Conservation (phyloP, 2,888 invertebrate genomes). For the Heteromurus nitidus region DNA sequence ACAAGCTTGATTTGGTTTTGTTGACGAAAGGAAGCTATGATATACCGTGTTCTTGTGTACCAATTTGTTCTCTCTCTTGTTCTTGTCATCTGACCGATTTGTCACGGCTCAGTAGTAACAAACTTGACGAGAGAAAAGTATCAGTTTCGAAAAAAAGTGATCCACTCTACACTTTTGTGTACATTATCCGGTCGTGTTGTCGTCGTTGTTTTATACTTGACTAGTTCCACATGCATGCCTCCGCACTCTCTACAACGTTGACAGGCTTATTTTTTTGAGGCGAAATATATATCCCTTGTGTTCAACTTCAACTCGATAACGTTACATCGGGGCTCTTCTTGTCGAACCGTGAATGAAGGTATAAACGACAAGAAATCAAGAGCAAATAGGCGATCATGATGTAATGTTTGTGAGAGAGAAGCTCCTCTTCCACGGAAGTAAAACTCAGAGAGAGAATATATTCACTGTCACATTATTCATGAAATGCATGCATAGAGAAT, state of each 20-base stretch:
- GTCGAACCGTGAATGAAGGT: slow-evolving; percentile 30
- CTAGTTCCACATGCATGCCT: slow-evolving; percentile 45
- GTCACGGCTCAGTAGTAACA: slow-evolving; percentile 62
- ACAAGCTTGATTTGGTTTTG: too few species aligned
- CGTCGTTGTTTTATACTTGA: slow-evolving; percentile 49
- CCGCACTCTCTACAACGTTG: too few species aligned
- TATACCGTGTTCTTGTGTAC: neutral
- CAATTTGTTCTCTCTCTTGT: slow-evolving; percentile 50
- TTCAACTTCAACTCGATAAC: slow-evolving; percentile 17
- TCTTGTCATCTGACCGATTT: slow-evolving; percentile 64
- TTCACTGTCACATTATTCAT: slow-evolving; percentile 34
- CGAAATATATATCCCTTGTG: too few species aligned
- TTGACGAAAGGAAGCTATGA: too few species aligned
- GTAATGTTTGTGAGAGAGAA: neutral
- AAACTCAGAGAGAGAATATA: slow-evolving; percentile 20
- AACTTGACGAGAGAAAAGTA: slow-evolving; percentile 28
- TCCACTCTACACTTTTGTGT: slow-evolving; percentile 35
- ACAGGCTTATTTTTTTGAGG: too few species aligned
- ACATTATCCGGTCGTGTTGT: slow-evolving; percentile 52
- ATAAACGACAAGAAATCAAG: slow-evolving; percentile 25
- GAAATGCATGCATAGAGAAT: neutral
- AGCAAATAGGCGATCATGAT: slow-evolving; percentile 13
- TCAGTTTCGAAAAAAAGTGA: slow-evolving; percentile 23
- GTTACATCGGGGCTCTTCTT: slow-evolving; percentile 37
- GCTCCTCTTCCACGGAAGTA: slow-evolving; percentile 51